Evolutionary conservation across 1,140 invertebrate species (phyloP), one percentile per base, ranked within the genome.

Genomic region (Halesus radiatus): DNA sequence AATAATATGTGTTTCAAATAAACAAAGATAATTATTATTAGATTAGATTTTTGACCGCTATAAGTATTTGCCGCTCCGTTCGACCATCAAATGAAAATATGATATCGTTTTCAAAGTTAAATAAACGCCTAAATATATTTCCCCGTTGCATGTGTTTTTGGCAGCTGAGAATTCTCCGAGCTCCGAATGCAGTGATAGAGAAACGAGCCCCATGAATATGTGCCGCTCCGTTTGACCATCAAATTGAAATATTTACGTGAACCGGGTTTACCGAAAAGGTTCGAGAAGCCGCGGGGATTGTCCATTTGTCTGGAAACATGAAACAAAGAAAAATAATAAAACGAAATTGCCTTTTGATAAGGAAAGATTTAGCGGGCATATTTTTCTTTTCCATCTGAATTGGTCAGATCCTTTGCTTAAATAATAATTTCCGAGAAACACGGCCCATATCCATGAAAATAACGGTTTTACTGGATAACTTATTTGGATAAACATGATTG

Each of bases 281-380:
- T 70, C 18, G 6, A 26, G 37, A n/a, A 45, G 18, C 32, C 18
- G 37, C 13, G 29, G 26, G 16, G 29, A 74, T 74, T 74, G 72
- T 29, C 54, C 72, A 74, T 74, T 74, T 74, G 53, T 13, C 23
- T 74, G 72, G 72, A 74, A 74, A 70, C 53, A 74, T 15, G 72
- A 74, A 58, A 74, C 72, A 74, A 74, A 74, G 72, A 22, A 53
- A 74, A 50, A 74, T 74, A 74, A 74, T 74, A 22, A n/a, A 29
- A 54, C 15, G 72, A 52, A 74, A 74, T 74, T 74, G 53, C 72
- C 16, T 70, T 70, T 70, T 70, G 66, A 70, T 70, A 70, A 70
- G 66, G 37, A 70, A 70, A n/a, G 54, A 56, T 56, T 56, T 56
- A 64, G 26, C 22, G 62, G 20, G 22, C 22, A 37, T 64, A 29